Conservation (phyloP, 2,113 vertebrate species). For the Electrona antarctica region DNA sequence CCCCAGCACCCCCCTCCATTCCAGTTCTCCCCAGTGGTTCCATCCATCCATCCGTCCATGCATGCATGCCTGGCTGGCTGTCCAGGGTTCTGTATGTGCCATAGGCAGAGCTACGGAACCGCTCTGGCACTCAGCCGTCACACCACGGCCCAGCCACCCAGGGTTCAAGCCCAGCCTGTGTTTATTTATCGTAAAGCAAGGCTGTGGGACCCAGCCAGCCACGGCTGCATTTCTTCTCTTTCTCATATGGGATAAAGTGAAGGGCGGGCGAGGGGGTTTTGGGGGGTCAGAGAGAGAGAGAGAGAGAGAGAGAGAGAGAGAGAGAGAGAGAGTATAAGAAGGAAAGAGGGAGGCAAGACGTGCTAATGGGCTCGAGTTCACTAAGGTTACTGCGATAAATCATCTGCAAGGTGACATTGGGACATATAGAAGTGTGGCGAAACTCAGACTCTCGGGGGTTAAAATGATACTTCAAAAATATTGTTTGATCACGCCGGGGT, state of each 20-base stretch:
- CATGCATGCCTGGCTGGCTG: slow-evolving; percentile 61
- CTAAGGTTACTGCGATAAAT: neutral
- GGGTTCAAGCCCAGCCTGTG: slow-evolving; percentile 46
- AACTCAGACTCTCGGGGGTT: neutral
- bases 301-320: neutral
- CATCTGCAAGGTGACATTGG: neutral
- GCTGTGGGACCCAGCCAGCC: slow-evolving; percentile 14
- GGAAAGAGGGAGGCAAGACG: neutral
- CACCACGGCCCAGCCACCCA: slow-evolving; percentile 47
- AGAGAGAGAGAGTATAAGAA: slow-evolving; percentile 4
- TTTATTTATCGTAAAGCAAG: slow-evolving; percentile 64
- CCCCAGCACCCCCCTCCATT: slow-evolving; percentile 39
- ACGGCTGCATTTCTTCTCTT: slow-evolving; percentile 24
- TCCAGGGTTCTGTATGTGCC: slow-evolving; percentile 62
- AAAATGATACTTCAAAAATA: neutral
- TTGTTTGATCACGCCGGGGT: too few relatives aligned
- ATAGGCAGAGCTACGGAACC: slow-evolving; percentile 58
- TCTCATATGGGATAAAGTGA: slow-evolving; percentile 2
- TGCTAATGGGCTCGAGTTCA: neutral
- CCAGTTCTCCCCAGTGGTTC: slow-evolving; percentile 65
- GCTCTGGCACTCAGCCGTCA: slow-evolving; percentile 59
- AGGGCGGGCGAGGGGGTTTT: neutral
- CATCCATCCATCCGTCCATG: slow-evolving; percentile 62
- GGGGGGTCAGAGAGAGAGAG: neutral
- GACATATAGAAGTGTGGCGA: neutral